Evolutionary conservation across 2,888 invertebrate species (phyloP), one percentile per base, ranked within the genome.

Genomic region (Timandra comae): DNA sequence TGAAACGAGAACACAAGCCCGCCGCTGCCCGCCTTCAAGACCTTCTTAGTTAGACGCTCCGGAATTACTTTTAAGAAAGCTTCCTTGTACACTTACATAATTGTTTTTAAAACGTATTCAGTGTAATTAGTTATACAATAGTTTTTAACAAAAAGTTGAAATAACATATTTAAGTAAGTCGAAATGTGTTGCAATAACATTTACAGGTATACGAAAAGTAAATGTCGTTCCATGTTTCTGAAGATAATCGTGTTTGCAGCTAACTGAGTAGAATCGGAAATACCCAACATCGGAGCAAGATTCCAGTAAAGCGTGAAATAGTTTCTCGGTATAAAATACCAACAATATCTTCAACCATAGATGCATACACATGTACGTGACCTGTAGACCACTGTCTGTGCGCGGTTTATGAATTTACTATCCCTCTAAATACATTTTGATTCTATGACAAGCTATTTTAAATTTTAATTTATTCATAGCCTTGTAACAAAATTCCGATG

Each of bases 231-330:
- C 28, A 12, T 43, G 46, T 54, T 45, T 45, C 45, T 40, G 50
- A 1, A 16, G 16, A 16, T 51, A 56, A 61, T 58, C 50, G 47
- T 49, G 52, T 52, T 53, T 46, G 41, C 52, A 49, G 35, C 48
- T 43, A 46, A 46, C 41, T 53, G 49, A 46, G 55, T 49, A 43
- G 49, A 56, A 52, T 63, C 51, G 49, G 43, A 56, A 49, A 54
- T 58, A 45, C 42, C 41, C 46, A 46, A 50, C 54, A 53, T 59
- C 41, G 53, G 45, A 46, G 43, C 41, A 41, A 47, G 49, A 59
- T 59, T 43, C 50, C 56, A 45, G 49, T 46, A 49, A 33, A 31
- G 55, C 56, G 56, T 58, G 56, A 61, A 63, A 66, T 66, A 58
- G 62, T 56, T 63, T 40, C 46, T 44, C 45, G 50, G 52, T 56